Evolutionary conservation across 1,140 invertebrate genomes (phyloP), one percentile per base, ranked within the genome.

Genomic region (Brachionus plicatilis): DNA sequence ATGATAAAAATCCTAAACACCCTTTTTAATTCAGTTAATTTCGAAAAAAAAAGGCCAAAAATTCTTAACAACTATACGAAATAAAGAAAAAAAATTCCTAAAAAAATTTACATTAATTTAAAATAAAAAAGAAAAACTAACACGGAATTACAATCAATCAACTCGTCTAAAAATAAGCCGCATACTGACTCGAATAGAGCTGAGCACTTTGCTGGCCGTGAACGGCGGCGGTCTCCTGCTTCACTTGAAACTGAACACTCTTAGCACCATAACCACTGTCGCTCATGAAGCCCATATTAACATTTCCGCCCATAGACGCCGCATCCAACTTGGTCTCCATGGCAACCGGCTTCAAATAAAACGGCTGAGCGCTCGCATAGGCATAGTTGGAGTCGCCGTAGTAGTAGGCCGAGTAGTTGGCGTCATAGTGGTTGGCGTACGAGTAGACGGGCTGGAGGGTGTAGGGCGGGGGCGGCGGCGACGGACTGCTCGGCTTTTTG

Each of bases 141-240:
- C 66, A 41, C 66, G 53, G 53, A 60, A 60, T 37, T 7, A 37
- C 53, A 60, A 43, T 43, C 6, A 47, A n/a, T 43, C 20, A 43
- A 72, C 14, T 41, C 17, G 43, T 76, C 47, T 50, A 76, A 76
- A 76, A 76, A 50, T 76, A 76, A 53, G 72, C 72, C 24, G 72
- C 45, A 29, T 76, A 76, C 17, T 76, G 72, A 29, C 24, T 76
- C 43, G 72, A 8, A 50, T 76, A 76, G 24, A 76, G 24, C 14
- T 76, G 72, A 50, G 17, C 2, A 53, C 43, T 50, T 27, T 76
- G 43, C 20, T 76, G 72, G 4, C 47, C 11, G 6, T 76, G 43
- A 50, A 17, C 17, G 17, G 68, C 33, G 27, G 37, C 7, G 8
- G 41, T 11, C 37, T 72, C 68, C 6, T 41, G 29, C n/a, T 72